Evolutionary conservation across 2,113 vertebrate species (phyloP), one percentile per base, ranked within the genome.

Genomic region (Ploceus nigricollis): DNA sequence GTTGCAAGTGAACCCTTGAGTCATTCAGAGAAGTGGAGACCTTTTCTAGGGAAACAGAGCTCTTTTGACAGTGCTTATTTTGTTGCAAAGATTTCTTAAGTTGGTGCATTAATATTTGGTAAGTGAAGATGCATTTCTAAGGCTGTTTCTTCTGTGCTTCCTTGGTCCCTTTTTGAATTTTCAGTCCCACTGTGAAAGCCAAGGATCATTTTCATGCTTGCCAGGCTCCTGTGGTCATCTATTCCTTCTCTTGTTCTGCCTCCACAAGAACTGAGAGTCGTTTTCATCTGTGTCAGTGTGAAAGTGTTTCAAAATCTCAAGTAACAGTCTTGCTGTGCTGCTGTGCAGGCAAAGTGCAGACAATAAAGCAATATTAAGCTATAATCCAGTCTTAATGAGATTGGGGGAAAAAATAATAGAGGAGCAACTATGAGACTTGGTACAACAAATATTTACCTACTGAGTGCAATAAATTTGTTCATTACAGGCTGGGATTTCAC

Each of bases 371-470:
- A 22, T 33, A 86, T 63, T 53, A 70, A 94, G 21, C 15, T 47
- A 68, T 65, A 92, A 95, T 87, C 48, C 47, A 61, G 15, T 73
- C 86, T 37, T 81, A 87, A 78, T 70, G 30, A 19, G 27, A 47
- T 5, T 24, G 44, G 81, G 81, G 57, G 27, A 50, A 87, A 87
- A 82, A 89, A 56, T 9, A 83, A 70, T 19, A 73, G 35, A 78
- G 51, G 0, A 78, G 19, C 21, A 76, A 56, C 13, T 68, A 3
- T 22, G 39, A 79, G 28, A 82, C n/a, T 64, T 3, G 3, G 47
- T 48, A 69, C 25, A 90, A 81, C 27, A 71, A 92, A 82, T 57
- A 77, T 66, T 90, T 75, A 37, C 19, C 16, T 63, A 11, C n/a
- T 40, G 22, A 8, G 10, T 53, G 19, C 75, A 47, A 57, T 48